These are phyloP conservation scores for Tachina lurida DNA, from an alignment of 2,888 invertebrate genomes.

Conservation along the genomic window DNA sequence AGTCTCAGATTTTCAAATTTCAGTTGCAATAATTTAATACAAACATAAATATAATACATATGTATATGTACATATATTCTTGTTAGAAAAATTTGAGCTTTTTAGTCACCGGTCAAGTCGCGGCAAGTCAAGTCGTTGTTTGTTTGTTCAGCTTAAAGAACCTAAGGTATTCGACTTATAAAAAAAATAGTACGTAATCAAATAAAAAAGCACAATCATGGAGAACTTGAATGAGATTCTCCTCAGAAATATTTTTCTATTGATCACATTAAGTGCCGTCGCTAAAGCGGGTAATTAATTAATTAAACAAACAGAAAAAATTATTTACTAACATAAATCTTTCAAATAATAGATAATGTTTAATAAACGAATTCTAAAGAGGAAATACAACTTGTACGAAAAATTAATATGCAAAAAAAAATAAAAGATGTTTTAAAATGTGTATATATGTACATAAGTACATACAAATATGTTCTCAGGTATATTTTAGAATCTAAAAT, in stretches of 20 bases:
- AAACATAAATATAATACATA: constrained; percentile 8
- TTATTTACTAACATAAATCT: background rate
- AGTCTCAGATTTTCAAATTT: constrained; percentile 34
- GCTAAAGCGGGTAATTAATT: constrained; percentile 66
- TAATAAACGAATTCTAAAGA: constrained; percentile 18
- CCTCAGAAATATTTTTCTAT: constrained; percentile 50
- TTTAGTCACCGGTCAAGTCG: constrained; percentile 54
- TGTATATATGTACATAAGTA: too few relatives aligned
- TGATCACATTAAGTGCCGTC: constrained; percentile 57
- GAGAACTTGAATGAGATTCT: constrained; percentile 57
- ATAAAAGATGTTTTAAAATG: background rate
- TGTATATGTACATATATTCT: constrained; percentile 19
- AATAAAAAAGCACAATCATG: background rate
- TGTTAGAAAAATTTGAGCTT: constrained; percentile 21
- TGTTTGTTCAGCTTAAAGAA: constrained; percentile 10
- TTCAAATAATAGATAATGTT: constrained; percentile 27
- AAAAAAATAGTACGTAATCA: background rate
- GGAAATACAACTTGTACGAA: constrained; percentile 1
- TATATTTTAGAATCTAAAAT: too few relatives aligned
- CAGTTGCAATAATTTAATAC: constrained; percentile 40
- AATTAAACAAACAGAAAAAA: constrained; percentile 30
- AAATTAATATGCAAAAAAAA: background rate
- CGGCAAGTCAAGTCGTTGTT: constrained; percentile 56
- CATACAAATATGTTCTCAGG: background rate
- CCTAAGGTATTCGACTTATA: background rate